A percentile compares a stretch with the other conserved stretches of the same genome.
phyloP scores from a whole-genome alignment of 2,797 vertebrate genomes.

The Glossophaga mutica region DNA sequence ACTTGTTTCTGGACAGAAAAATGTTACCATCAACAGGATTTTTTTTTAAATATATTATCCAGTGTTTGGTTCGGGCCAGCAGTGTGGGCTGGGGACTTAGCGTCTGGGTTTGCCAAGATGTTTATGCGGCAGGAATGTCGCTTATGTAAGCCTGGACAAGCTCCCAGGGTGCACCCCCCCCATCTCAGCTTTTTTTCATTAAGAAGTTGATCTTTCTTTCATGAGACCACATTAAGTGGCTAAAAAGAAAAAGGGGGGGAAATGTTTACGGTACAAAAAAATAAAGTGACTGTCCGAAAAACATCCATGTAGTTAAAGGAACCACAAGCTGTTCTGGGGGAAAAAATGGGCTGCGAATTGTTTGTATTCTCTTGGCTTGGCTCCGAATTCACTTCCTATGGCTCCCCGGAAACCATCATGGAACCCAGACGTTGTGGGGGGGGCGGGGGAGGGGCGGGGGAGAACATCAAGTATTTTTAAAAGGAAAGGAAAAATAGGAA shows the following conservation, averaged over 20 bases:
- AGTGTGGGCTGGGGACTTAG: conserved; percentile 74
- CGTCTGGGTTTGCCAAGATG: conserved; percentile 79
- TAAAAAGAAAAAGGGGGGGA: conserved; percentile 65
- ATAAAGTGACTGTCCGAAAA: conserved; percentile 74
- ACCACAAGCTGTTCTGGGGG: conserved; percentile 67
- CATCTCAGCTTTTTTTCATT: conserved; percentile 83
- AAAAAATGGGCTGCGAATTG: conserved; percentile 30
- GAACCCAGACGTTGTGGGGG: neutral
- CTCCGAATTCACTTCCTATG: conserved; percentile 56
- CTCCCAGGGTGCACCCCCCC: conserved; percentile 71
- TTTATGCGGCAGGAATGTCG: conserved; percentile 82
- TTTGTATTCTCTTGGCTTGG: conserved; percentile 36
- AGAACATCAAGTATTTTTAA: neutral
- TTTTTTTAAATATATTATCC: conserved; percentile 67
- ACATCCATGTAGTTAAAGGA: conserved; percentile 64
- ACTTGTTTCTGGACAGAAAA: conserved; percentile 82
- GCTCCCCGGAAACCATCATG: neutral
- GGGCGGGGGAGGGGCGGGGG: neutral
- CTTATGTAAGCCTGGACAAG: conserved; percentile 83
- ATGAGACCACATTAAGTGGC: conserved; percentile 69
- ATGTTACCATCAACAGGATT: conserved; percentile 75
- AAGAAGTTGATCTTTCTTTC: conserved; percentile 78
- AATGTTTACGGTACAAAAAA: conserved; percentile 74
- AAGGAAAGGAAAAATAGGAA: neutral
- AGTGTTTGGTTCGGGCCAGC: conserved; percentile 76